Conservation (phyloP, 2,797 vertebrate species). For the Florisuga fusca region DNA sequence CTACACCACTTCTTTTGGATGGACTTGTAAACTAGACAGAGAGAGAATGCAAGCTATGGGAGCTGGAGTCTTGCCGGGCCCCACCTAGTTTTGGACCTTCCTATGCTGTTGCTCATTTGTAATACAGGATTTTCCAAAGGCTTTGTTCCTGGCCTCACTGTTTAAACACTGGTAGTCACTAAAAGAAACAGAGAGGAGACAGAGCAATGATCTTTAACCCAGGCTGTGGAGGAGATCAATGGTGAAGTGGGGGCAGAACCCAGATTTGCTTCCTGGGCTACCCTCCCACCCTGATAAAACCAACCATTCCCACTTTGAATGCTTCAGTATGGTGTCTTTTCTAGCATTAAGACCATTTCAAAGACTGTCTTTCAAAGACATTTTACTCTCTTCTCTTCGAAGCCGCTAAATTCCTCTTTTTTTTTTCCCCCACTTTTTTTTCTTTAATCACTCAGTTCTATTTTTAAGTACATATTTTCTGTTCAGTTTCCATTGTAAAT, state of each 20-base stretch:
- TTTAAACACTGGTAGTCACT: neutral
- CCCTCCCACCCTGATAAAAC: neutral
- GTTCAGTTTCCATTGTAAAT: neutral
- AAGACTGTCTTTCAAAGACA: neutral
- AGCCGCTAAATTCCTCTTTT: neutral
- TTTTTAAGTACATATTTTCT: neutral
- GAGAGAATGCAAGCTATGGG: accelerated
- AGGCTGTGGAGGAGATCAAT: accelerated
- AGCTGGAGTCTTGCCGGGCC: neutral
- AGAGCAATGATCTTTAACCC: neutral
- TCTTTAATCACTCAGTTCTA: neutral
- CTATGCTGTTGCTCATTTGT: neutral
- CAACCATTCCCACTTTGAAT: accelerated
- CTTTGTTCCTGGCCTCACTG: neutral
- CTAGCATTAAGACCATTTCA: neutral
- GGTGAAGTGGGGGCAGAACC: neutral
- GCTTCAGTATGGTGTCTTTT: accelerated
- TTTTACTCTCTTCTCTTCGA: neutral
- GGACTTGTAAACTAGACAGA: neutral
- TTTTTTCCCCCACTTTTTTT: neutral
- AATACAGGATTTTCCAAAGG: neutral
- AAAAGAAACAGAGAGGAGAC: neutral
- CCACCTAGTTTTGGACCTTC: neutral
- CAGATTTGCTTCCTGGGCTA: neutral
- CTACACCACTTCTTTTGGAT: neutral